Base-by-base conservation (phyloP, 2,797 vertebrate species). In the Merluccius polli region DNA sequence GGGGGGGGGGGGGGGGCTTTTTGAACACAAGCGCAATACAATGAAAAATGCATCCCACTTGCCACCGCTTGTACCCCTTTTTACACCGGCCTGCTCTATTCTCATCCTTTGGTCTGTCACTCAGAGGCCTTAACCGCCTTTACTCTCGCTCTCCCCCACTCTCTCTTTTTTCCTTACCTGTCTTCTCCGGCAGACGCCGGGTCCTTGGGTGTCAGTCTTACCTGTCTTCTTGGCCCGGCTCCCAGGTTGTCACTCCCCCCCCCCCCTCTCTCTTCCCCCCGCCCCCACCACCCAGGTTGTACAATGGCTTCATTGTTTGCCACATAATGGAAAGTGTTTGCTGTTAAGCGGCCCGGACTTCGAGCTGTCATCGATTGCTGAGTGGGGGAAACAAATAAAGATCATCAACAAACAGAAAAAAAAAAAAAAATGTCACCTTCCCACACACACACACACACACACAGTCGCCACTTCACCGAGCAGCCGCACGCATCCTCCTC, bases 121-220 rank as follows among this genome's bases (percentile, higher is more conserved):
- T 85, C 82, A 76, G 59, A 29, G 52, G 52, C 52, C 75, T 78
- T 71, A 74, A 72, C 36, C 71, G 18, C 71, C 67, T 18, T 36
- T 30, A 33, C 72, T 74, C 41, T 72, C 44, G 32, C 73, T 59
- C n/a, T 67, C 9, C 8, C 73, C 30, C 21, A 21, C 30, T 75
- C 70, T 69, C 73, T 2, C 31, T 70, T 79, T 36, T n/a, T n/a
- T n/a, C 74, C 71, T 44, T 73, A 81, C 79, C 77, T 74, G 75
- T 71, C 75, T 73, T 80, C 82, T 85, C 77, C 79, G 15, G 78
- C 80, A 77, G 85, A 89, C 73, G 4, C 24, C 69, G 18, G 78
- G 73, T 80, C 81, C 72, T 12, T 48, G 12, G 41, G 77, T 85
- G 85, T 87, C 89, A 83, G 70, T 88, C 79, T 81, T 80, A 76